Base-by-base conservation (phyloP, 2,797 vertebrate genomes). In the Falco rusticolus region DNA sequence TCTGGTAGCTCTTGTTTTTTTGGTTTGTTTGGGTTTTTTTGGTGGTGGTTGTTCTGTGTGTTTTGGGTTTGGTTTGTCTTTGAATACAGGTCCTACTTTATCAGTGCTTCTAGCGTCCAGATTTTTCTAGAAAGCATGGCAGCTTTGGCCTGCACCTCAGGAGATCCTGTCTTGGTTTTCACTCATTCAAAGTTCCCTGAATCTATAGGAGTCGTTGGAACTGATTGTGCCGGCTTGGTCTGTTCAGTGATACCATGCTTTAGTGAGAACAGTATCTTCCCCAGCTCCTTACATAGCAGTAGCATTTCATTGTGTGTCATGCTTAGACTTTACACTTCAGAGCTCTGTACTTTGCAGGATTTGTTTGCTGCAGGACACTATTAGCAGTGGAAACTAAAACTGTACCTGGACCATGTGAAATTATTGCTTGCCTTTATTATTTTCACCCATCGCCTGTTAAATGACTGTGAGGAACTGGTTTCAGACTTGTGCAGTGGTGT, bases 61-160 rank as follows among this genome's bases (percentile, higher is more conserved):
- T 0, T 22, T 48, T 34, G 18, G 10, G 20, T 13, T 45, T 48
- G 3, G 3, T 37, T 26, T 0, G 0, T 6, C n/a, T 61, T 59
- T 39, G 34, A 64, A 13, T 51, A 59, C 11, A 70, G 2, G 3
- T 87, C 4, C 6, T 66, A 8, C 21, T 91, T 91, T 18, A 53
- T 41, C 43, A 87, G 53, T 15, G 50, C 24, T 21, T 80, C 14
- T 31, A 77, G 16, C 25, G n/a, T 45, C 13, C 9, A 43, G 19
- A 3, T 29, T 43, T 82, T 53, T 69, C 22, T n/a, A 24, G 51
- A 79, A 77, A 39, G 16, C 6, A 6, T 19, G 14, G 10, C 16
- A 65, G 29, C n/a, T 75, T 72, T 84, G 29, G 19, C 9, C 28
- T 64, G 19, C 13, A 29, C 25, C n/a, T 92, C 45, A 71, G 78